These are phyloP conservation scores for Agelas oroides DNA, from an alignment of 37 sponge, comb jelly and placozoan species.

Conservation along the genomic window DNA sequence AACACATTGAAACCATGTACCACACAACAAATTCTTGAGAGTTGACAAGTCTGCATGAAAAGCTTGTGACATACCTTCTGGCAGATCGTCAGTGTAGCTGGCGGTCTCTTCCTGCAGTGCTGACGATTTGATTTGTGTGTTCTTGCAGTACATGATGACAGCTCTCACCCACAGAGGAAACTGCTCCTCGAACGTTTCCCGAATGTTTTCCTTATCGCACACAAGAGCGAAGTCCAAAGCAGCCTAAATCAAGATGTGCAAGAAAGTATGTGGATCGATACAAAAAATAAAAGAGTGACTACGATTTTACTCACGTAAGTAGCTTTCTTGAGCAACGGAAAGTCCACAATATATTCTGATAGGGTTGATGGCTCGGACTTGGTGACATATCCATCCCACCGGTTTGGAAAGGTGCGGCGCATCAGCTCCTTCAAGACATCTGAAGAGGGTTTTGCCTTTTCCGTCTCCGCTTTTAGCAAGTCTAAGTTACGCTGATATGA, in stretches of 20 bases:
- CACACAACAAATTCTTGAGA: too few species aligned
- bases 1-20: too few species aligned
- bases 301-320: conserved; percentile 1
- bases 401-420: conserved; percentile 12
- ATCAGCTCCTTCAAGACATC: conserved; percentile 3
- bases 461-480: background rate
- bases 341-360: background rate
- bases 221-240: background rate
- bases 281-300: too few species aligned
- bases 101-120: background rate
- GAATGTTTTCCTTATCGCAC: background rate
- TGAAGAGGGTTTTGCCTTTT: background rate
- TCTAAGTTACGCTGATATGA: conserved; percentile 2
- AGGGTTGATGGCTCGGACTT: background rate
- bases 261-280: too few species aligned
- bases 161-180: background rate
- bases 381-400: background rate
- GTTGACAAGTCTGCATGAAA: too few species aligned
- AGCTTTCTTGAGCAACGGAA: conserved; percentile 5
- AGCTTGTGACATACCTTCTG: too few species aligned
- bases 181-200: conserved; percentile 9
- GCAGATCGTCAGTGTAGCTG: background rate
- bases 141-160: background rate
- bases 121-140: background rate
- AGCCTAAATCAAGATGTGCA: conserved; percentile 1